Conservation (phyloP, 2,797 vertebrate genomes). For the Helarctos malayanus region DNA sequence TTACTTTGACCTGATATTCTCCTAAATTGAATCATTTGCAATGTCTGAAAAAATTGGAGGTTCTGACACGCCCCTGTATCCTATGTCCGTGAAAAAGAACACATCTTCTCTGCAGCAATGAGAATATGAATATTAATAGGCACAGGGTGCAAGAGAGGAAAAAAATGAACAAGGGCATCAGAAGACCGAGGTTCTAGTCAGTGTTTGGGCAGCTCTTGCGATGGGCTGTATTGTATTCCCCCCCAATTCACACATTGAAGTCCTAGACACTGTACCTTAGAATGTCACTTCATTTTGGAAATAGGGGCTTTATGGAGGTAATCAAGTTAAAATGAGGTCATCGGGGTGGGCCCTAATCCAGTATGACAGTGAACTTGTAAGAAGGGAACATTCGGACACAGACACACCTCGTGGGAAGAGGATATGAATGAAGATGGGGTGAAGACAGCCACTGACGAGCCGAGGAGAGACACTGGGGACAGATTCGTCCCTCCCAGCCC, state of each 20-base stretch:
- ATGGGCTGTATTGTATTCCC: not conserved
- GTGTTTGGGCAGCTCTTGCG: not conserved
- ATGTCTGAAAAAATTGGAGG: conserved; percentile 34
- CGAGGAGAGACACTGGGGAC: not conserved
- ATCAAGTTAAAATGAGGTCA: conserved; percentile 3
- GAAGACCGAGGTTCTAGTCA: not conserved
- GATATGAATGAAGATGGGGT: not conserved
- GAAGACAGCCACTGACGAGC: not conserved
- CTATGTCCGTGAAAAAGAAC: not conserved
- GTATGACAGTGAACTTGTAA: not conserved
- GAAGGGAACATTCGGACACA: not conserved
- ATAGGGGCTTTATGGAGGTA: not conserved
- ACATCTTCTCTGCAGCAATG: not conserved
- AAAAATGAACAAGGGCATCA: not conserved
- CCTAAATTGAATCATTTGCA: conserved; percentile 5
- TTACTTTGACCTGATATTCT: not conserved
- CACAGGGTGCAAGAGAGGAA: not conserved
- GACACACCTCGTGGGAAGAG: not conserved
- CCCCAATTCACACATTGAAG: not conserved
- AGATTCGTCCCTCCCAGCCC: not conserved
- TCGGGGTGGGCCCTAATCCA: not conserved
- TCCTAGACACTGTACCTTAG: not conserved
- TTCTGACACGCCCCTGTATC: not conserved
- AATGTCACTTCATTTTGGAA: conserved; percentile 34
- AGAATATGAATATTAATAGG: not conserved